phyloP scores from a whole-genome alignment of 2,113 vertebrate genomes.

The Tetrax tetrax region DNA sequence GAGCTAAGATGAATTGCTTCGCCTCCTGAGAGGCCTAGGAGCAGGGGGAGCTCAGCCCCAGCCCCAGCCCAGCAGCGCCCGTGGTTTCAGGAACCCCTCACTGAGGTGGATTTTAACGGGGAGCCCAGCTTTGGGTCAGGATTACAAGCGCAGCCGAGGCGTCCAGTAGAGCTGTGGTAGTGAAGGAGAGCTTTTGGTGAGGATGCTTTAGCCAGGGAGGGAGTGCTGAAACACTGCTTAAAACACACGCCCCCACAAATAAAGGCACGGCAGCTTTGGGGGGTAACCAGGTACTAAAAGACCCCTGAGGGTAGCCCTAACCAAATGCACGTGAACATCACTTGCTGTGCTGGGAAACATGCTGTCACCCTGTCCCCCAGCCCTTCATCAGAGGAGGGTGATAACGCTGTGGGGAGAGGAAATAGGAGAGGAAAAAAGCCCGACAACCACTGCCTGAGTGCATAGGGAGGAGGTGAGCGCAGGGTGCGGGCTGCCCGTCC shows the following conservation, averaged over 20 bases:
- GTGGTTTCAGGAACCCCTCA: accelerated
- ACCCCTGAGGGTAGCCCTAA: not conserved
- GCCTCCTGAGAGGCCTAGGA: not conserved
- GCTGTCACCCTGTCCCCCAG: not conserved
- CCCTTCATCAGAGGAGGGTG: not conserved
- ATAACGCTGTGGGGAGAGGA: not conserved
- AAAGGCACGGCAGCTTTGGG: not conserved
- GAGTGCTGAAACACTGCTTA: not conserved
- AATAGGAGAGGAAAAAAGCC: not conserved
- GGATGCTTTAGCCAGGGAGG: not conserved
- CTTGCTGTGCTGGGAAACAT: not conserved
- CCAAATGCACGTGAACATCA: not conserved
- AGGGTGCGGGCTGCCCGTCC: accelerated
- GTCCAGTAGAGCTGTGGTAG: not conserved
- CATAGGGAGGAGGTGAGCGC: accelerated
- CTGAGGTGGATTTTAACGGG: not conserved
- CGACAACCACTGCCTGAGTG: accelerated
- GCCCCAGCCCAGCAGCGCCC: accelerated
- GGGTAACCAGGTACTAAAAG: not conserved
- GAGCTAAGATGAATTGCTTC: not conserved
- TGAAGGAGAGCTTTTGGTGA: not conserved
- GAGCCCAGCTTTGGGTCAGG: not conserved
- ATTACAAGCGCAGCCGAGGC: accelerated
- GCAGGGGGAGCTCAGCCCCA: not conserved
- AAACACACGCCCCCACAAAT: not conserved